phyloP scores from a whole-genome alignment of 1,140 invertebrate species.

The Theocolax elegans region DNA sequence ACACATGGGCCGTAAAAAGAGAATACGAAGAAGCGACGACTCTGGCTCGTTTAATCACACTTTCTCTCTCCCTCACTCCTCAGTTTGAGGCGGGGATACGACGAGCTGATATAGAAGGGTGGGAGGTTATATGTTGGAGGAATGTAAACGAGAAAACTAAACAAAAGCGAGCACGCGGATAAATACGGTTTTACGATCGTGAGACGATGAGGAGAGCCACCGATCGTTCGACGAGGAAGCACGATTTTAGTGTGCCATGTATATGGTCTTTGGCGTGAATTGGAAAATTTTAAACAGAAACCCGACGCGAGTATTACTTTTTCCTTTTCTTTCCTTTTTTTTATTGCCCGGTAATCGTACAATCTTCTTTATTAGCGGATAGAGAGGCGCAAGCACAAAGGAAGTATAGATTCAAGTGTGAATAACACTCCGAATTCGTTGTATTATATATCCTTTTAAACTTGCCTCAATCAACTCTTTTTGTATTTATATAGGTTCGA shows the following conservation, averaged over 20 bases:
- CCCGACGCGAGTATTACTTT: not conserved
- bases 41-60: conserved; percentile 25
- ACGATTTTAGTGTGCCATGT: conserved; percentile 33
- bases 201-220: conserved; percentile 24
- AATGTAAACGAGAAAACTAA: conserved; percentile 53
- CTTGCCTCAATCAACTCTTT: too few relatives aligned
- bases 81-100: not conserved
- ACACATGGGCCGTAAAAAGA: conserved; percentile 53
- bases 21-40: conserved; percentile 40
- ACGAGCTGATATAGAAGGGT: conserved; percentile 15
- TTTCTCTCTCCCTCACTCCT: conserved; percentile 4
- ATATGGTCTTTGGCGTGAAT: not conserved
- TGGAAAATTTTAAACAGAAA: conserved; percentile 28
- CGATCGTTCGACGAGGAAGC: conserved; percentile 30
- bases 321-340: too few relatives aligned
- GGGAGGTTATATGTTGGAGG: conserved; percentile 37
- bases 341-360: not conserved
- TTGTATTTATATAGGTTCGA: too few relatives aligned
- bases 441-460: too few relatives aligned
- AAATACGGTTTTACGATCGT: conserved; percentile 54
- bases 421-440: too few relatives aligned
- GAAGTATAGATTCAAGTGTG: too few relatives aligned
- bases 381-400: not conserved
- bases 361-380: not conserved
- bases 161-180: conserved; percentile 53